Base-by-base conservation (phyloP, 1,140 invertebrate genomes). In the Agraylea sexmaculata region DNA sequence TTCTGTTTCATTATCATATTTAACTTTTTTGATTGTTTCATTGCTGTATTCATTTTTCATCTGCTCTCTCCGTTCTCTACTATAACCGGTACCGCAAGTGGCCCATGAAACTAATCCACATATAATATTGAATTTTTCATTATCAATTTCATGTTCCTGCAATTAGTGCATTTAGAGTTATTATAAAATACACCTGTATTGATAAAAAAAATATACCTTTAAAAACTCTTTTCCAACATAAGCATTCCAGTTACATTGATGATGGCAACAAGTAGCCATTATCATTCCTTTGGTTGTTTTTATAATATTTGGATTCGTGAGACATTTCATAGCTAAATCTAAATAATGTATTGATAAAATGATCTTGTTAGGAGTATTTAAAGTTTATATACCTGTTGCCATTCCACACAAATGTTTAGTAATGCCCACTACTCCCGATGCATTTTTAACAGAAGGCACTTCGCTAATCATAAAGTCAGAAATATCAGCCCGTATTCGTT, bases 201-300 rank as follows among this genome's bases (percentile, higher is more conserved):
- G 10, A 19, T 19, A 13, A 34, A 43, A 27, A 43, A 31, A 56
- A 22, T 40, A 53, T 50, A 72, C 68, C 55, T 65, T 47, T 17
- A 83, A 60, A 47, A 71, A 80, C 1, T 67, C 32, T 51, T 75
- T 74, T 2, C 81, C 87, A 20, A 77, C 69, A 57, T 83, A 89
- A 0, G 71, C 57, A 17, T 57, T 56, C 69, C 78, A 87, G 21
- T 74, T 62, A 55, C 84, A 88, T 34, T 75, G 71, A 61, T 92
- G 87, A 64, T 91, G 87, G 60, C 88, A 92, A 57, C 88, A 91
- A 11, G 87, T 75, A 2, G 87, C 85, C 55, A 91, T 72, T 10
- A 83, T 54, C 11, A 81, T 50, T 3, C 84, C 87, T 31, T 57
- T 49, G 2, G 75, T 61, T 32, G 59, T 60, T 12, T 53, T 5